These are phyloP conservation scores for Eretmocerus hayati DNA, from an alignment of 2,888 invertebrate species.

Conservation along the genomic window DNA sequence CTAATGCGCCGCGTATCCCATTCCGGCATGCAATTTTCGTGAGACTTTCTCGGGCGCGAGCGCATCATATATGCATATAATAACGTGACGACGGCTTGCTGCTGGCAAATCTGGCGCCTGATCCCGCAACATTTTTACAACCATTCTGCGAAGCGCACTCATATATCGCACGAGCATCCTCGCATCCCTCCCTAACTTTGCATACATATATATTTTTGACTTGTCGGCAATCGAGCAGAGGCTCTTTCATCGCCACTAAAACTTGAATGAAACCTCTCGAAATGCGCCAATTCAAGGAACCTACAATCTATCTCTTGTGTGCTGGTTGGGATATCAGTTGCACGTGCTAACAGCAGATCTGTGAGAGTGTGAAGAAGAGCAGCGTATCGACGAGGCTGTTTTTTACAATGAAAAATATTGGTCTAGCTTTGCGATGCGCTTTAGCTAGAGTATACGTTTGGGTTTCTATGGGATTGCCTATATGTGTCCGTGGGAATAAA, in stretches of 20 bases:
- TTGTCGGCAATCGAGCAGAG: not conserved
- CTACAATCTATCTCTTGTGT: too few species aligned
- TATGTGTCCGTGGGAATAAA: conserved; percentile 24
- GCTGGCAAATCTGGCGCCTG: conserved; percentile 8
- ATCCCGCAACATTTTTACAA: not conserved
- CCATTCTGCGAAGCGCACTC: conserved; percentile 8
- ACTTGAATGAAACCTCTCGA: conserved; percentile 13
- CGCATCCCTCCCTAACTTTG: not conserved
- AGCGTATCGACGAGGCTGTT: too few species aligned
- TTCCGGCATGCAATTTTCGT: too few species aligned
- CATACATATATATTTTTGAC: not conserved
- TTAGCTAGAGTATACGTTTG: too few species aligned
- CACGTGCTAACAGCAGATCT: too few species aligned
- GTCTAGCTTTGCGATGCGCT: too few species aligned
- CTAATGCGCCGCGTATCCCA: too few species aligned
- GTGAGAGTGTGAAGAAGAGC: too few species aligned
- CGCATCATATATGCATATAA: too few species aligned
- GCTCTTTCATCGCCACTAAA: conserved; percentile 8
- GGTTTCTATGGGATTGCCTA: conserved; percentile 7
- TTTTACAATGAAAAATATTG: too few species aligned
- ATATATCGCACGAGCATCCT: not conserved
- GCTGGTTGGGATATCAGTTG: too few species aligned
- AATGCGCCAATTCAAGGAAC: conserved; percentile 11
- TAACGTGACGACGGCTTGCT: not conserved
- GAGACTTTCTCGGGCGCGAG: too few species aligned